phyloP scores from a whole-genome alignment of 2,888 invertebrate genomes.

The Scaptomyza flava region DNA sequence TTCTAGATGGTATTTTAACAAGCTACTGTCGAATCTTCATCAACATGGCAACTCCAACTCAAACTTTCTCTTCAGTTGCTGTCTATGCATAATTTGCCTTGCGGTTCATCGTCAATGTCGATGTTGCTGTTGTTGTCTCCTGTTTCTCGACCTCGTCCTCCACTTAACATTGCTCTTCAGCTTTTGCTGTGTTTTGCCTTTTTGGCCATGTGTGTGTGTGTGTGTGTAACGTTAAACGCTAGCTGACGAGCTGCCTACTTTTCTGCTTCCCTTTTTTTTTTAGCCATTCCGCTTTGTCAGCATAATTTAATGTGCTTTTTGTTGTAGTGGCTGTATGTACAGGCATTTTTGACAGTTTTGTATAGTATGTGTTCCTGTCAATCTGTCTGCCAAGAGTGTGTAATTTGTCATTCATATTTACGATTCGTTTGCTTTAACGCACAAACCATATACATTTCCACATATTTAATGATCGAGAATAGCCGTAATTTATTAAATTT shows the following conservation, averaged over 20 bases:
- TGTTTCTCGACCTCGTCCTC: conserved; percentile 18
- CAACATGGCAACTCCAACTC: conserved; percentile 12
- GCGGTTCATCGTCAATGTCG: conserved; percentile 46
- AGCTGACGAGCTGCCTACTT: conserved; percentile 28
- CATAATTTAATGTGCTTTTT: conserved; percentile 72
- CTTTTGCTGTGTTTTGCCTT: conserved; percentile 50
- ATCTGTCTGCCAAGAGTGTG: conserved; percentile 71
- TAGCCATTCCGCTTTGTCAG: conserved; percentile 63
- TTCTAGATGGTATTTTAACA: conserved; percentile 74
- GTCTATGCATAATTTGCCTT: conserved; percentile 53
- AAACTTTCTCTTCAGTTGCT: conserved; percentile 13
- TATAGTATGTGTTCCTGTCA: conserved; percentile 56
- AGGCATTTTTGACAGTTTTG: conserved; percentile 30
- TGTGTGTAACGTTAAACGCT: conserved; percentile 59
- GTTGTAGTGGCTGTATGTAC: conserved; percentile 15
- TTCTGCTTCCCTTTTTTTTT: conserved; percentile 9
- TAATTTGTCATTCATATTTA: conserved; percentile 78
- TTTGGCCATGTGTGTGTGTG: conserved; percentile 44
- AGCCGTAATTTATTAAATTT: conserved; percentile 21
- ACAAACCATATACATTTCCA: background rate
- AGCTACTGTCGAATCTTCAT: conserved; percentile 71
- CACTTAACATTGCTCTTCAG: conserved; percentile 45
- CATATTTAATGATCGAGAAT: conserved; percentile 1
- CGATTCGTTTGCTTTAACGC: conserved; percentile 31
- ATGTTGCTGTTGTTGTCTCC: conserved; percentile 35